Evolutionary conservation across 2,888 invertebrate genomes (phyloP).

Genomic region (Caenorhabditis macrosperma): DNA sequence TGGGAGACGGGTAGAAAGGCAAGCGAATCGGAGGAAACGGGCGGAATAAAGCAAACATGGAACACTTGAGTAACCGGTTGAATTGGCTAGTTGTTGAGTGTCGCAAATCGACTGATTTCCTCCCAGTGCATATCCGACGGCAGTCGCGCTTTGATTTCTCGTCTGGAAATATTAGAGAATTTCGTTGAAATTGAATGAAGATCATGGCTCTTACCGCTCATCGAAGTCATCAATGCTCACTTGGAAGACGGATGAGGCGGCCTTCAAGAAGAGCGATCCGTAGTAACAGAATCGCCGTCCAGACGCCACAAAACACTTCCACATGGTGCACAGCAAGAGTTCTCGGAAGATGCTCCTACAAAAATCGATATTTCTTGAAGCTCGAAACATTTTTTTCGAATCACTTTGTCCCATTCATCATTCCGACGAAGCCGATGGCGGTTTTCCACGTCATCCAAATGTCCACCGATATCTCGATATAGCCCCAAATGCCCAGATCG

Average conservation of each 20-base stretch:
- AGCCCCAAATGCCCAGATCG: constrained; percentile 23
- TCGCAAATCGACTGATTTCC: constrained; percentile 18
- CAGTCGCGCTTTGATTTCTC: constrained; percentile 35
- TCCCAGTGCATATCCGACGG: constrained; percentile 48
- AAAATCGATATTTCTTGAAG: not conserved
- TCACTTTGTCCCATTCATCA: constrained; percentile 39
- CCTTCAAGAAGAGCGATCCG: constrained; percentile 28
- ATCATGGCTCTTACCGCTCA: constrained; percentile 13
- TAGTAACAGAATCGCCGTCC: constrained; percentile 53
- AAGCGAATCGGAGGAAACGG: not conserved
- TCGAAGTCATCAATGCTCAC: constrained; percentile 54
- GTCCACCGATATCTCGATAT: constrained; percentile 58
- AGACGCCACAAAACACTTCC: constrained; percentile 49
- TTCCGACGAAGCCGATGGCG: constrained; percentile 14
- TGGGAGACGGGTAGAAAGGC: not conserved
- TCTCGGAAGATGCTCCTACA: constrained; percentile 35
- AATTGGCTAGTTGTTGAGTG: constrained; percentile 4
- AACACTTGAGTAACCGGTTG: constrained; percentile 19
- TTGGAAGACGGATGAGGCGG: constrained; percentile 51
- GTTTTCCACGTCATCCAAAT: constrained; percentile 56
- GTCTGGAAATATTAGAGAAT: too few relatives aligned
- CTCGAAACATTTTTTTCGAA: not conserved
- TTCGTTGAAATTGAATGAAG: too few relatives aligned
- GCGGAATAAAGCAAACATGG: constrained; percentile 35
- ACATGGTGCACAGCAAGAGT: constrained; percentile 26